Base-by-base conservation (phyloP, 2,113 vertebrate species). In the Sinocyclocheilus grahami region DNA sequence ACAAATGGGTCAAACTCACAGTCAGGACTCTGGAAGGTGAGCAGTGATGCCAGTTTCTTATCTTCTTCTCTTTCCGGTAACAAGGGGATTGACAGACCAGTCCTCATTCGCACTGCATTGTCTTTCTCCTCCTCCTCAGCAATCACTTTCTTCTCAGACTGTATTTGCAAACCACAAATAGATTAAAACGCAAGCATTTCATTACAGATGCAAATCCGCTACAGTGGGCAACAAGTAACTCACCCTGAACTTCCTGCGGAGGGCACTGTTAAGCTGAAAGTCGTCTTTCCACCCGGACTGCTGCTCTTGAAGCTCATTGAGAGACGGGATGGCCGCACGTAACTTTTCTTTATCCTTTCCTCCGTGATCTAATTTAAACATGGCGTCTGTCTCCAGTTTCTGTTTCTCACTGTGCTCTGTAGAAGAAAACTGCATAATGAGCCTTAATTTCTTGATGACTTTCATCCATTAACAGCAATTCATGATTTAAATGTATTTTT, bases 311-410 rank as follows among this genome's bases (percentile, higher is more conserved):
- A 99, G 94, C 87, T 96, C 94, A 0, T 93, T 90, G 74, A 98
- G 93, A 0, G 96, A 95, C 1, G 97, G 97, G 3, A 96, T 89
- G 11, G 96, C 96, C 5, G 94, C 94, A 53, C 88, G 94, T 6
- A 97, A 93, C 27, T 95, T 94, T 85, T 94, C 93, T 77, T 94
- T 94, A 92, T 99, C 97, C 0, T 94, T 93, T 3, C 94, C 95
- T 0, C 96, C 95, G 0, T 98, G 97, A 90, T 99, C 97, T 90
- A 99, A 93, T 42, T 96, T 97, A 91, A 93, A 99, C 97, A 98
- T 98, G 82, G 97, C 91, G 0, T 99, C 97, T 0, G 95, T 95
- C 89, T 97, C 97, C 88, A 99, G 93, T 87, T 96, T 96, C 94
- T 97, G 94, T 88, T 97, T 97, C 88, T 96, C 95, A 27, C 91